Conservation (phyloP, 2,113 vertebrate species). For the Muscicapa adusta region DNA sequence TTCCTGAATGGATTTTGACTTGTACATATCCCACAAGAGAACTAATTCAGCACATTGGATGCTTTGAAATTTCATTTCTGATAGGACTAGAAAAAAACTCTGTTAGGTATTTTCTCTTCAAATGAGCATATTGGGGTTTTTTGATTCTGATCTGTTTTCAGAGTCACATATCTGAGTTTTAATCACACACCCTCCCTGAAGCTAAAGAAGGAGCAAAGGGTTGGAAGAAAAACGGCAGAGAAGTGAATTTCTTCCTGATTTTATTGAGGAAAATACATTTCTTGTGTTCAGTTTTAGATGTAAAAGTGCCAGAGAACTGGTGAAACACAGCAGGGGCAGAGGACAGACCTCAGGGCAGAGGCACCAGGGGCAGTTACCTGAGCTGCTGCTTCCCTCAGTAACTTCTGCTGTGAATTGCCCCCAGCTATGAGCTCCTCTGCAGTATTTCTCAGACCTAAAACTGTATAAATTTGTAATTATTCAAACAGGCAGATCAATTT, state of each 20-base stretch:
- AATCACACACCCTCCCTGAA: neutral
- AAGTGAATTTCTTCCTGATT: neutral
- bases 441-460: neutral
- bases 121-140: accelerated
- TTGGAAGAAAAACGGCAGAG: neutral
- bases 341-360: neutral
- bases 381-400: neutral
- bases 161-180: neutral
- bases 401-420: neutral
- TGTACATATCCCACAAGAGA: neutral
- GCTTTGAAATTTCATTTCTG: neutral
- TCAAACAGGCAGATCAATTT: neutral
- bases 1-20: neutral
- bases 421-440: neutral
- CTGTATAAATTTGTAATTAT: neutral
- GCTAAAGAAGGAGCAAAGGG: neutral
- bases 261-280: neutral
- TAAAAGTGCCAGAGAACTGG: neutral
- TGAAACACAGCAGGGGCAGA: neutral
- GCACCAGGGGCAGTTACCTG: neutral
- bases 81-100: neutral
- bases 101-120: neutral
- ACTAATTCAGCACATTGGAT: neutral
- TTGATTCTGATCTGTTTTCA: neutral
- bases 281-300: neutral